Percentiles rank a stretch among this genome's conserved stretches.
Evolutionary conservation across 2,888 invertebrate species (phyloP).

Genomic region (Plebejus anna): DNA sequence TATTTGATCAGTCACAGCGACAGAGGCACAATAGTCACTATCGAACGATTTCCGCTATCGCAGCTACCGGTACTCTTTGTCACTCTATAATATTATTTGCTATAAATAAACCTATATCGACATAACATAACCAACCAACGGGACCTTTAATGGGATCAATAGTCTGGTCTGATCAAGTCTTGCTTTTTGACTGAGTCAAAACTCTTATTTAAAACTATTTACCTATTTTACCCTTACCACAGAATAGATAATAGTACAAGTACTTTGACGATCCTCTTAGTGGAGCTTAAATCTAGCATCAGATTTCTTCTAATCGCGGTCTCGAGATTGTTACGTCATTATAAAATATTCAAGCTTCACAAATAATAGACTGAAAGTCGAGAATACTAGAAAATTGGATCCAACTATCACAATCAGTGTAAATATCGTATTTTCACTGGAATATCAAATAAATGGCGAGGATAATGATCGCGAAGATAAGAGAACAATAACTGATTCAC

Average conservation of each 20-base stretch:
- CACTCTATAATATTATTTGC: slow-evolving; percentile 9
- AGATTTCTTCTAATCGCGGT: neutral
- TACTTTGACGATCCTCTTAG: neutral
- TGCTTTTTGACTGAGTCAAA: neutral
- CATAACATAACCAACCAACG: neutral
- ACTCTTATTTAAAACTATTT: no score
- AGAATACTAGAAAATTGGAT: slow-evolving; percentile 40
- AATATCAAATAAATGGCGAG: slow-evolving; percentile 55
- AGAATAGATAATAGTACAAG: no score
- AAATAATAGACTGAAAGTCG: slow-evolving; percentile 33
- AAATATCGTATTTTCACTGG: slow-evolving; percentile 1
- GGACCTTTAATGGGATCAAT: neutral
- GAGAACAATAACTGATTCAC: slow-evolving; percentile 76
- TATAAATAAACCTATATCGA: slow-evolving; percentile 7
- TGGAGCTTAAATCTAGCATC: neutral
- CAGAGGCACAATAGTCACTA: slow-evolving; percentile 61
- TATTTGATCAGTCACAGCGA: slow-evolving; percentile 70
- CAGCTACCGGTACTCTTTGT: slow-evolving; percentile 12
- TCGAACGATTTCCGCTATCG: neutral
- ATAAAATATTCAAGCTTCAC: neutral
- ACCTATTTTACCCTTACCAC: neutral
- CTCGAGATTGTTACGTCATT: neutral
- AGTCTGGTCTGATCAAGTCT: neutral
- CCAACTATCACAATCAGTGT: slow-evolving; percentile 34
- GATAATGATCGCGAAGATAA: slow-evolving; percentile 66